Base-by-base conservation (phyloP, 2,888 invertebrate genomes). In the Apodemia zela region DNA sequence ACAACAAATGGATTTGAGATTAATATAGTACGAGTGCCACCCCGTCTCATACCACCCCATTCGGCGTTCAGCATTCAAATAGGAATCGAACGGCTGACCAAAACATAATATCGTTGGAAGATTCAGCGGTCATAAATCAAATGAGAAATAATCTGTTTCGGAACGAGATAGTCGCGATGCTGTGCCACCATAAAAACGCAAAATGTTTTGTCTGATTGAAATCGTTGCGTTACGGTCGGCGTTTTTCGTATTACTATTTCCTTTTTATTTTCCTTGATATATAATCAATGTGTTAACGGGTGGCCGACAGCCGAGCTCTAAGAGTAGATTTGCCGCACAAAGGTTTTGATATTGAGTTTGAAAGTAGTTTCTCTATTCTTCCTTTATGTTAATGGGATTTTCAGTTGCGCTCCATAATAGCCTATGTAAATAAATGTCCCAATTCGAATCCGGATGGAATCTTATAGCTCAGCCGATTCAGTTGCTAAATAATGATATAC, bases 81-180 rank as follows among this genome's bases (percentile, higher is more conserved):
- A 89, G 90, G 90, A 89, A 91, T 91, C 89, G 91, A 91, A 91
- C 90, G 90, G 91, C 90, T 91, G 91, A 91, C 91, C 90, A 91
- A 90, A 91, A 91, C 91, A 91, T 91, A 91, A 91, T 91, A 91
- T 89, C 91, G 85, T 86, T 87, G 86, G 90, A 88, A 87, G 89
- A 89, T 89, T 87, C 90, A 84, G 85, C 83, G 82, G 82, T 84
- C 89, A 92, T 92, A 92, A 92, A 92, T 92, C 92, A 92, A 91
- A 92, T 92, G 91, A 92, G 92, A 86, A 92, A 92, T 92, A 92
- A 92, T 92, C 92, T 92, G 90, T 92, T 88, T 88, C 87, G 88
- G 89, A 84, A 85, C 85, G 90, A 87, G 88, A 92, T 89, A 89
- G 89, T 90, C 89, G 87, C 82, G 86, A 84, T 84, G 83, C 81